Percentiles rank a stretch among this genome's conserved stretches.
Evolutionary conservation across 2,113 vertebrate genomes (phyloP).

Genomic region (Oceanites oceanicus): DNA sequence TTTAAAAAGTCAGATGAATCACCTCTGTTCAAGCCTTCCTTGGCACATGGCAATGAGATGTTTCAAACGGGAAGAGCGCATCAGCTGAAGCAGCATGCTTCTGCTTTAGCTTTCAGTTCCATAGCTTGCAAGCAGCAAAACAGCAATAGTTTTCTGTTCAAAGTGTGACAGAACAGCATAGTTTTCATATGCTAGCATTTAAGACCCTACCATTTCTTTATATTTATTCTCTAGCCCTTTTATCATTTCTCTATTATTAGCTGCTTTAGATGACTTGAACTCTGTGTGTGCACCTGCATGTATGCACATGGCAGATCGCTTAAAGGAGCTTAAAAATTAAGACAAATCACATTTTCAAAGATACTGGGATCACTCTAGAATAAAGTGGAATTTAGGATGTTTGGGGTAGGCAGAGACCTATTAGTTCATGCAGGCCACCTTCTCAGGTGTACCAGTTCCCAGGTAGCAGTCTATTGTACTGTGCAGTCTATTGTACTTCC

Average conservation of each 20-base stretch:
- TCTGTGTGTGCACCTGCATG: not conserved
- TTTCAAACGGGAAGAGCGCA: not conserved
- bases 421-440: not conserved
- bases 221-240: not conserved
- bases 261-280: not conserved
- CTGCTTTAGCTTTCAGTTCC: not conserved
- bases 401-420: not conserved
- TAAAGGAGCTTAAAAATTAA: not conserved
- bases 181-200: not conserved
- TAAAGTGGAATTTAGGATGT: not conserved
- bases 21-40: not conserved
- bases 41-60: fast-evolving
- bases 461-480: not conserved
- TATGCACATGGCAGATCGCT: not conserved
- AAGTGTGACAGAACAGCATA: fast-evolving
- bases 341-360: not conserved
- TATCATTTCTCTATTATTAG: not conserved
- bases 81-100: not conserved
- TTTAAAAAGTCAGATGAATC: not conserved
- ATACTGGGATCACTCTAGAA: not conserved
- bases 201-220: not conserved
- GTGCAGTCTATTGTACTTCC: not conserved
- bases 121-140: not conserved
- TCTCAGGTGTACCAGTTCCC: not conserved
- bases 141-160: not conserved